phyloP scores from a whole-genome alignment of 2,888 invertebrate species.

The Malachius bipustulatus region DNA sequence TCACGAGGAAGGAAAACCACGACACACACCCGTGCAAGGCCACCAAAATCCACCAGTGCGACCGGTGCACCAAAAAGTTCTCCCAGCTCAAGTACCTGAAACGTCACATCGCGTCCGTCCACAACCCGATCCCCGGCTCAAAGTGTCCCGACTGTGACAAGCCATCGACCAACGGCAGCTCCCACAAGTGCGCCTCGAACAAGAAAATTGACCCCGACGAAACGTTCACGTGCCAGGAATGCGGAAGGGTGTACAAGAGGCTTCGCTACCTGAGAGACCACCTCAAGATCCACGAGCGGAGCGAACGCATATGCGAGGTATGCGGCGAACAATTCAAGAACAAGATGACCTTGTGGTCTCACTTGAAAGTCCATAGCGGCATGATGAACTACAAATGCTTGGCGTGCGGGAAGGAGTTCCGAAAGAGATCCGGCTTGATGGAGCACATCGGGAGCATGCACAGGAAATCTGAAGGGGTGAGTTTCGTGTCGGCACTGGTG shows the following conservation, averaged over 20 bases:
- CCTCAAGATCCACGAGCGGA: not conserved
- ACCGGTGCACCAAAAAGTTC: constrained; percentile 16
- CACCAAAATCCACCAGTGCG: constrained; percentile 22
- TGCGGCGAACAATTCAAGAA: not conserved
- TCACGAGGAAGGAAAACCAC: constrained; percentile 37
- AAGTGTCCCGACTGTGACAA: not conserved
- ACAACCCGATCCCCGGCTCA: not conserved
- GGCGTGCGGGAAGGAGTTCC: constrained; percentile 35
- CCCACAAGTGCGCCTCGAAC: not conserved
- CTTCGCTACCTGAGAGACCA: not conserved
- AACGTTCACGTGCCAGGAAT: not conserved
- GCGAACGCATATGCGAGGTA: not conserved
- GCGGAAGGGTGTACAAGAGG: not conserved
- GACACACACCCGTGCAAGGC: constrained; percentile 29
- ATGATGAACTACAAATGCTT: constrained; percentile 23
- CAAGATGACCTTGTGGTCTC: not conserved
- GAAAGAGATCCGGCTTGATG: constrained; percentile 36
- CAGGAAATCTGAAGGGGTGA: too few species aligned
- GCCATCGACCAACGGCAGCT: not conserved
- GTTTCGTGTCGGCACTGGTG: too few species aligned
- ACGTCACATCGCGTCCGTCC: not conserved
- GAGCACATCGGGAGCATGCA: constrained; percentile 35
- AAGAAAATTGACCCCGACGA: too few species aligned
- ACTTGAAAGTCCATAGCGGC: not conserved
- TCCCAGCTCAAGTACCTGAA: not conserved